Conservation (phyloP, 2,113 vertebrate genomes). For the Podilymbus podiceps region DNA sequence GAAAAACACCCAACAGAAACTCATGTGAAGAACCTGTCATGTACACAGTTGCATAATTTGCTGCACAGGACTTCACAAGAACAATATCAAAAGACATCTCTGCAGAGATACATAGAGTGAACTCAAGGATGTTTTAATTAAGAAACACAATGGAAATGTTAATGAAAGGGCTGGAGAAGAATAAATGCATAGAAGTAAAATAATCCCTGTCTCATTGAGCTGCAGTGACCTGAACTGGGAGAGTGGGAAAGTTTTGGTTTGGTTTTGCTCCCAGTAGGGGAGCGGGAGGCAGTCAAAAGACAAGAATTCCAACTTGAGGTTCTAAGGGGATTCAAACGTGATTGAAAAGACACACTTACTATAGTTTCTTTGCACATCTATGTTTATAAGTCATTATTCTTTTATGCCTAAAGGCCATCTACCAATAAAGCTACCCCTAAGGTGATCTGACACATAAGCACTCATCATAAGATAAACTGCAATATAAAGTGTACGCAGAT, state of each 20-base stretch:
- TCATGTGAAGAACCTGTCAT: neutral
- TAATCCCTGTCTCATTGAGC: neutral
- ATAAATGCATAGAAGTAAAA: neutral
- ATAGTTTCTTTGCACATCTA: neutral
- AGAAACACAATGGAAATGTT: neutral
- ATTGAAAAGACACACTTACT: neutral
- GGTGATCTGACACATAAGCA: neutral
- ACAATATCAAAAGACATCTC: neutral
- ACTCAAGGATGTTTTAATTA: neutral
- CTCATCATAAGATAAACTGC: neutral
- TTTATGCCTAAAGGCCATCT: neutral
- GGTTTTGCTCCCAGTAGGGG: no score
- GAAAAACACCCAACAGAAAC: neutral
- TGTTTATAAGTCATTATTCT: neutral
- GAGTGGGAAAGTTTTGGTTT: rapidly evolving
- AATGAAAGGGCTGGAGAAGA: neutral
- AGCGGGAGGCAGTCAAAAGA: neutral
- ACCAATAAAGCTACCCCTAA: neutral
- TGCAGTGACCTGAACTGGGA: neutral
- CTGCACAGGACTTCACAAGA: neutral
- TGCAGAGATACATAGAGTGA: neutral
- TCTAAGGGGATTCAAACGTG: neutral
- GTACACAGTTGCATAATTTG: neutral
- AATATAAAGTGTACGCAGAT: neutral
- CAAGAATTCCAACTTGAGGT: neutral